These are phyloP conservation scores for Temnothorax curvispinosus DNA, from an alignment of 1,140 invertebrate species.

Conservation along the genomic window DNA sequence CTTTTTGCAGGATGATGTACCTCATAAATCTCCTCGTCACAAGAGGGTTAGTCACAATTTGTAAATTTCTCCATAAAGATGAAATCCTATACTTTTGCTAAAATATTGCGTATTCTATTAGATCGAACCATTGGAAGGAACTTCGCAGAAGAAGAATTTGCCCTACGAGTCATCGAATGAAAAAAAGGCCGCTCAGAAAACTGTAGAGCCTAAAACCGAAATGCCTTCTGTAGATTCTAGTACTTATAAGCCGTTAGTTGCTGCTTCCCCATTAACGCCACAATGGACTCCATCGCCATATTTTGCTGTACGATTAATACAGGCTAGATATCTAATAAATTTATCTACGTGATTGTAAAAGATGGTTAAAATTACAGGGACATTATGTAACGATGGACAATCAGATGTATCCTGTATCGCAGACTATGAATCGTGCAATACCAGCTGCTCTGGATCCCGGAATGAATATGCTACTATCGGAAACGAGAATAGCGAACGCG, in stretches of 20 bases:
- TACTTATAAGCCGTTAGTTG: conserved; percentile 68
- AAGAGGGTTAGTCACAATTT: conserved; percentile 64
- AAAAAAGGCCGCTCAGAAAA: conserved; percentile 56
- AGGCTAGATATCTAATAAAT: background rate
- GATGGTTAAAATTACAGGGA: conserved; percentile 69
- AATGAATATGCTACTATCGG: conserved; percentile 83
- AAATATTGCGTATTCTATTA: conserved; percentile 22
- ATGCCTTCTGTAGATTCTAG: conserved; percentile 52
- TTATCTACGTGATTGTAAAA: background rate
- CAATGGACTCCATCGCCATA: conserved; percentile 69
- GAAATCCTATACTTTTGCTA: background rate
- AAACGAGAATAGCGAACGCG: conserved; percentile 83
- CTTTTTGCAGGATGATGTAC: conserved; percentile 75
- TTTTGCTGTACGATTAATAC: conserved; percentile 65
- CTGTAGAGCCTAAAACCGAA: conserved; percentile 58
- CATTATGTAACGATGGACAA: conserved; percentile 77
- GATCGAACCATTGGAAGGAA: conserved; percentile 67
- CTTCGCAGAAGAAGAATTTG: conserved; percentile 62
- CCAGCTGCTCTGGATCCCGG: conserved; percentile 77
- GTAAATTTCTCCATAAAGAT: background rate
- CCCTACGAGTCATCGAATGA: conserved; percentile 58
- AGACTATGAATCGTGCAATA: conserved; percentile 73
- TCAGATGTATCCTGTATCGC: conserved; percentile 74
- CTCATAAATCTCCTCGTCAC: conserved; percentile 64
- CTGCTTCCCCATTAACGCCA: conserved; percentile 54